A percentile compares a stretch with the other conserved stretches of the same genome.
Evolutionary conservation across 2,797 vertebrate species (phyloP).

Genomic region (Sebastes minor): DNA sequence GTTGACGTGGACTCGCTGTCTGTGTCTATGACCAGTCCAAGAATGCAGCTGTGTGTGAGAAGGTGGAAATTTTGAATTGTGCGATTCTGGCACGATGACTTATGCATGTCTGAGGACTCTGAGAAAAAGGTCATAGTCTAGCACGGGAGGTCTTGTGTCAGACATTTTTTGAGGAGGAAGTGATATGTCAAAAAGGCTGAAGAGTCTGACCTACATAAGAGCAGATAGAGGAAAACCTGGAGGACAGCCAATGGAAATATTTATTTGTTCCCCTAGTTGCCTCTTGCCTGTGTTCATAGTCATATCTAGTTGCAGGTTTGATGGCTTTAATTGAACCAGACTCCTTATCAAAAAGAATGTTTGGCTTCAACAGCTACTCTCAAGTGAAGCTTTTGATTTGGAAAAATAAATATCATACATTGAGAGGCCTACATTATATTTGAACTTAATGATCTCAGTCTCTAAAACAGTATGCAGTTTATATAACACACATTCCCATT

Average conservation of each 20-base stretch:
- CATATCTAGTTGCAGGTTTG: conserved; percentile 54
- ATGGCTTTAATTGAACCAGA: conserved; percentile 46
- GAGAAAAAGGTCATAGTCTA: conserved; percentile 59
- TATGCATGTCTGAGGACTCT: conserved; percentile 56
- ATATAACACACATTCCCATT: background rate
- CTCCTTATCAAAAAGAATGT: conserved; percentile 53
- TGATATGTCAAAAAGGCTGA: conserved; percentile 54
- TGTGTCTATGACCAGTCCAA: conserved; percentile 40
- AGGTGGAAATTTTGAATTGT: conserved; percentile 70
- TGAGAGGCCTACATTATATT: conserved; percentile 2
- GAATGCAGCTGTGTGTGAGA: conserved; percentile 62
- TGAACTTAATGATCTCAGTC: background rate
- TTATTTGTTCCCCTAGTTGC: conserved; percentile 58
- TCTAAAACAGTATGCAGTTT: conserved; percentile 7
- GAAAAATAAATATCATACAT: conserved; percentile 25
- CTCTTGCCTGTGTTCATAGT: conserved; percentile 37
- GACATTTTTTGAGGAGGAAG: conserved; percentile 60
- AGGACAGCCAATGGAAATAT: conserved; percentile 62
- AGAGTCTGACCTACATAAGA: conserved; percentile 75
- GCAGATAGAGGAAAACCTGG: conserved; percentile 56
- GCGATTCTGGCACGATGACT: conserved; percentile 63
- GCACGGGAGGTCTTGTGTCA: conserved; percentile 55
- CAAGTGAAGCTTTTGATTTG: conserved; percentile 24
- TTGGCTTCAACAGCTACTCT: conserved; percentile 21
- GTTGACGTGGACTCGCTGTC: conserved; percentile 46